A percentile compares a stretch with the other conserved stretches of the same genome.
These are phyloP conservation scores for Cephus runcator DNA, from an alignment of 2,888 invertebrate genomes.

Conservation along the genomic window DNA sequence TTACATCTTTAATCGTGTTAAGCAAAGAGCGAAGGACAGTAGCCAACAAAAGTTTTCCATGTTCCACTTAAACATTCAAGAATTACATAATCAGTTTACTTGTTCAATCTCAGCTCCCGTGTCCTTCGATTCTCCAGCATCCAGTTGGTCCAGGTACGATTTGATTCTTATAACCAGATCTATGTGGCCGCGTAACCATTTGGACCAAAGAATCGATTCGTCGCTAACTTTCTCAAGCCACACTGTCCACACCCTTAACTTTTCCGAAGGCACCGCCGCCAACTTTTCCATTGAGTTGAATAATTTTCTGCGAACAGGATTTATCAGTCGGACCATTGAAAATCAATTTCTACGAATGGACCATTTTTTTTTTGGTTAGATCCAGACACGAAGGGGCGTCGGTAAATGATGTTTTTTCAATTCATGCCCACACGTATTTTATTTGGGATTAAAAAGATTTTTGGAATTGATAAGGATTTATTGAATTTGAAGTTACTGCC, in stretches of 20 bases:
- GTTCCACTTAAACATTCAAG: not conserved
- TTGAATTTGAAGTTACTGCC: not conserved
- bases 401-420: not conserved
- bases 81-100: not conserved
- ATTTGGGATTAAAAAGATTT: not conserved
- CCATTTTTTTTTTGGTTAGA: not conserved
- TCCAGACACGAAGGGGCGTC: not conserved
- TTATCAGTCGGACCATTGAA: not conserved
- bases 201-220: constrained; percentile 46
- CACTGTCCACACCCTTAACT: constrained; percentile 47
- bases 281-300: constrained; percentile 38
- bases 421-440: not conserved
- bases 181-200: constrained; percentile 43
- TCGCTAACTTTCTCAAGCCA: constrained; percentile 52
- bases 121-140: not conserved
- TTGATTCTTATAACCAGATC: constrained; percentile 40
- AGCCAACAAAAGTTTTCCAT: not conserved
- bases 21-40: not conserved
- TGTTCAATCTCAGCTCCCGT: not conserved
- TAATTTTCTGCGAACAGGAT: constrained; percentile 23
- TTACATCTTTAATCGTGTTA: not conserved
- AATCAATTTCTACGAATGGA: not conserved
- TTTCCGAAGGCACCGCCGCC: constrained; percentile 46
- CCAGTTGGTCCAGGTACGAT: constrained; percentile 12
- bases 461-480: not conserved